Percentiles rank a stretch among this genome's conserved stretches.
Conservation (phyloP, 2,888 invertebrate species). For the Mesorhabditis sp. region DNA sequence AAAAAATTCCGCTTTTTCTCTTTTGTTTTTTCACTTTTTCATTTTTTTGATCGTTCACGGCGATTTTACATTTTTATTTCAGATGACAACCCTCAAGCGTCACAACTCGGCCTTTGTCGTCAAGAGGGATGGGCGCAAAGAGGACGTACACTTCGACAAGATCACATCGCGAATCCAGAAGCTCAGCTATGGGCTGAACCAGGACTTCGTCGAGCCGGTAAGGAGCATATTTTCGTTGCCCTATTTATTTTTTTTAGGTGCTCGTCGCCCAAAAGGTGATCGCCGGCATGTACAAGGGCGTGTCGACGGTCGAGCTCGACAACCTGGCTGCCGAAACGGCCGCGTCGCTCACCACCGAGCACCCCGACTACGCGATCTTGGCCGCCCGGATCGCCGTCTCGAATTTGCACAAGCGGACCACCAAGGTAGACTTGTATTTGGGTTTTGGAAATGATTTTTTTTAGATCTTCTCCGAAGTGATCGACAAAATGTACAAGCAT, state of each 20-base stretch:
- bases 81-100: neutral
- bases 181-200: conserved; percentile 88
- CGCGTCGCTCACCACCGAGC: conserved; percentile 93
- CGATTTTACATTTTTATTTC: neutral
- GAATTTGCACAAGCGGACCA: conserved; percentile 96
- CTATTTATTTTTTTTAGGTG: conserved; percentile 16
- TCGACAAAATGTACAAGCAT: conserved; percentile 77
- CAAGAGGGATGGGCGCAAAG: conserved; percentile 72
- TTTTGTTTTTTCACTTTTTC: too few species aligned
- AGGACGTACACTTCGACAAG: conserved; percentile 92
- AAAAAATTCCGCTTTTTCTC: too few species aligned
- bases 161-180: conserved; percentile 92
- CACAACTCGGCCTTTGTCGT: conserved; percentile 4
- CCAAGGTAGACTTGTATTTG: conserved; percentile 68
- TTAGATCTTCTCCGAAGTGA: conserved; percentile 69
- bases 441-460: conserved; percentile 5
- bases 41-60: too few species aligned
- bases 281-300: conserved; percentile 88
- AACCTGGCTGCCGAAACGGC: conserved; percentile 96
- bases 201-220: conserved; percentile 93
- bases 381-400: conserved; percentile 83
- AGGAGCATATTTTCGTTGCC: conserved; percentile 43
- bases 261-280: conserved; percentile 74
- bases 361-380: conserved; percentile 83
- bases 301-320: conserved; percentile 92